Evolutionary conservation across 2,113 vertebrate genomes (phyloP).

Genomic region (Crotalus helleri): DNA sequence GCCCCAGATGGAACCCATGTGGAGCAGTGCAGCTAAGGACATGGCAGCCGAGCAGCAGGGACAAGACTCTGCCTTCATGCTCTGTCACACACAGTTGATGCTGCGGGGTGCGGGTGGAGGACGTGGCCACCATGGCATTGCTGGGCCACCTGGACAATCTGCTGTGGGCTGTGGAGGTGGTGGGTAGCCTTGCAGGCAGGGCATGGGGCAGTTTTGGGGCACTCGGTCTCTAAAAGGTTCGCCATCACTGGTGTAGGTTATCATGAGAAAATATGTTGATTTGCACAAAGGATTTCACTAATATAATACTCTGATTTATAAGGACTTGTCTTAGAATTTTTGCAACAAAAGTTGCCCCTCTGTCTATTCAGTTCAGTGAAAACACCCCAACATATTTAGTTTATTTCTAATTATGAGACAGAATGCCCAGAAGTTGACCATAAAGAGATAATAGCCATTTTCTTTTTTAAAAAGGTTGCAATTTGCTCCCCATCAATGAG

Average conservation of each 20-base stretch:
- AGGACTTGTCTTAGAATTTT: background rate
- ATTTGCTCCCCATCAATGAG: background rate
- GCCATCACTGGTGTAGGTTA: background rate
- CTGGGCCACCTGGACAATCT: no score
- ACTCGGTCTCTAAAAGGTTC: no score
- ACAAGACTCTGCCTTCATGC: no score
- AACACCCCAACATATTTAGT: background rate
- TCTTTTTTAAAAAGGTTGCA: background rate
- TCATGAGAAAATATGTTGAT: background rate
- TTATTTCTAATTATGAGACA: background rate
- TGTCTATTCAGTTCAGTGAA: background rate
- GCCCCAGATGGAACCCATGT: rapidly evolving
- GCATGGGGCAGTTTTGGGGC: no score
- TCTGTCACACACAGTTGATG: no score
- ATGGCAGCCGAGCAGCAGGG: no score
- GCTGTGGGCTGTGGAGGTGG: no score
- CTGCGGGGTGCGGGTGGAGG: no score
- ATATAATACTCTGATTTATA: background rate
- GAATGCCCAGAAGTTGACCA: background rate
- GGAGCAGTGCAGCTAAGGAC: no score
- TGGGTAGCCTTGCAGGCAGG: no score
- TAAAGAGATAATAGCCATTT: background rate
- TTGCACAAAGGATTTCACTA: background rate
- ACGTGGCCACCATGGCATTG: no score
- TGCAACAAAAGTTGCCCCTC: background rate